phyloP scores from a whole-genome alignment of 2,113 vertebrate species.

The Archocentrus centrarchus region DNA sequence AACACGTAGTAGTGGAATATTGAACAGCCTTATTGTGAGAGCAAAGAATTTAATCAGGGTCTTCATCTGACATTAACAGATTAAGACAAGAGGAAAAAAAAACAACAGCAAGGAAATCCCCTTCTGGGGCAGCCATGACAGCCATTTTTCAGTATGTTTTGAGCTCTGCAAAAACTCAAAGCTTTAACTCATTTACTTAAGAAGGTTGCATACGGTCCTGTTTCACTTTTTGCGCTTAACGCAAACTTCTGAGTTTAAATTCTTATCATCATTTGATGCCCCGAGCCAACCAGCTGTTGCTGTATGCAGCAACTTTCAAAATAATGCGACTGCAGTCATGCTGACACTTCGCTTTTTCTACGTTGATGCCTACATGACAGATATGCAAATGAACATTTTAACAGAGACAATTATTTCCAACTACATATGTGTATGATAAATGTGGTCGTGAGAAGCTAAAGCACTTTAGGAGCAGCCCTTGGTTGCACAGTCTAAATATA shows the following conservation, averaged over 20 bases:
- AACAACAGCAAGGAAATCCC: background rate
- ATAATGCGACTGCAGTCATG: too few relatives aligned
- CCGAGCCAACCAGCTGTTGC: background rate
- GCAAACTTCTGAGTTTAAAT: background rate
- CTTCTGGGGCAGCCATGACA: background rate
- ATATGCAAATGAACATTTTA: background rate
- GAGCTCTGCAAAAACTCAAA: background rate
- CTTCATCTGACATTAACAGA: background rate
- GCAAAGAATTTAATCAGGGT: background rate
- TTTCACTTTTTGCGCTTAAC: background rate
- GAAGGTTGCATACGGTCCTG: background rate
- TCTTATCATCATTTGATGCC: background rate
- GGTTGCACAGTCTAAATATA: slow-evolving; percentile 7
- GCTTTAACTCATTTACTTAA: background rate
- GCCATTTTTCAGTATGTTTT: background rate
- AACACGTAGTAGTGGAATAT: background rate
- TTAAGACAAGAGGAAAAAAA: background rate
- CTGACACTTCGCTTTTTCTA: too few relatives aligned
- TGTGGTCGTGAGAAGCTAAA: slow-evolving; percentile 2
- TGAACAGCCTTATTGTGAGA: background rate
- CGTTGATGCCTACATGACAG: too few relatives aligned
- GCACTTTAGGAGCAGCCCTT: background rate
- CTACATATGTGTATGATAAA: background rate
- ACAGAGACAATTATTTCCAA: background rate
- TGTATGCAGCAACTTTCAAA: too few relatives aligned